phyloP scores from a whole-genome alignment of 2,888 invertebrate species.

The Pseudococcus longispinus region DNA sequence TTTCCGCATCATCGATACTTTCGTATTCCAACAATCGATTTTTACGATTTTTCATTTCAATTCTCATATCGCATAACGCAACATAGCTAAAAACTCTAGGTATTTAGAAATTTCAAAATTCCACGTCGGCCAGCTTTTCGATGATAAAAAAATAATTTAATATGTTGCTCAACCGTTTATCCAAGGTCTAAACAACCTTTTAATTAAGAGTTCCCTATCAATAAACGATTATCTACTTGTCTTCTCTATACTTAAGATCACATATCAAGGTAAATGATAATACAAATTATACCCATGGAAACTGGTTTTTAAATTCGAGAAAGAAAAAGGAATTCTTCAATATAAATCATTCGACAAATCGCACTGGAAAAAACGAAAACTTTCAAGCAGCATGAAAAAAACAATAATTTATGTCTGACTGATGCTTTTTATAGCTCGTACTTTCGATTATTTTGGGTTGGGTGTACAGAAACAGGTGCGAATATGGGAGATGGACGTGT shows the following conservation, averaged over 20 bases:
- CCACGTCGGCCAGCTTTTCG: neutral
- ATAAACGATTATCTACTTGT: neutral
- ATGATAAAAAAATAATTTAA: neutral
- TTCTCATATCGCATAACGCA: neutral
- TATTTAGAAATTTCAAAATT: neutral
- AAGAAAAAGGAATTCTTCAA: neutral
- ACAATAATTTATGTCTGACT: neutral
- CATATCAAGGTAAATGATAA: slow-evolving; percentile 23
- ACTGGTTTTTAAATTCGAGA: neutral
- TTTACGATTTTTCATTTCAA: neutral
- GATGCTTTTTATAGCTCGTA: neutral
- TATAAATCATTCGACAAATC: neutral
- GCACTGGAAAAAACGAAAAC: neutral
- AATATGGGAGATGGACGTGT: no score
- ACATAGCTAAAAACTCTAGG: neutral
- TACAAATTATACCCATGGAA: neutral
- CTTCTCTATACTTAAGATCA: neutral
- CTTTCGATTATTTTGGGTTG: neutral
- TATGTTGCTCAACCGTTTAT: neutral
- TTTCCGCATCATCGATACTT: neutral
- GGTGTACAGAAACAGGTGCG: neutral
- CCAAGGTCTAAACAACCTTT: neutral
- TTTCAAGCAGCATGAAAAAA: neutral
- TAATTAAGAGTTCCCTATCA: slow-evolving; percentile 25
- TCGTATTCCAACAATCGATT: neutral